Percentiles rank a stretch among this genome's conserved stretches.
These are phyloP conservation scores for Cheilosia urbana DNA, from an alignment of 2,888 invertebrate genomes.

Conservation along the genomic window DNA sequence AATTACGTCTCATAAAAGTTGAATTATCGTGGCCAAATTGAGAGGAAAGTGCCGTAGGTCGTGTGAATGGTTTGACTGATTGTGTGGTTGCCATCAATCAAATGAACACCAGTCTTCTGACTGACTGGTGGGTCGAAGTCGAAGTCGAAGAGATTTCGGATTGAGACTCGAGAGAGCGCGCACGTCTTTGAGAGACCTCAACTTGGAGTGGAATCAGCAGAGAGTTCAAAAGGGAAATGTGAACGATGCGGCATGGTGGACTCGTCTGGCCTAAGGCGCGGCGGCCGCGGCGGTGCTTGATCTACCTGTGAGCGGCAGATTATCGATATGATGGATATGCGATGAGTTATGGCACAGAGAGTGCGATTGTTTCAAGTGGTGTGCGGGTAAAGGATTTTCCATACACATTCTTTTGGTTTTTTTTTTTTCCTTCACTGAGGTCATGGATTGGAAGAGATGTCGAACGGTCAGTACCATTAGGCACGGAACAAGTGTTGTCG, in stretches of 20 bases:
- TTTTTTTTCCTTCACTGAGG: no score
- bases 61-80: conserved; percentile 72
- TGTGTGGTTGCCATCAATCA: conserved; percentile 72
- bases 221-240: conserved; percentile 2
- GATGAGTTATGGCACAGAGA: no score
- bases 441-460: no score
- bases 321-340: conserved; percentile 57
- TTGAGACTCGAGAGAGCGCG: no score
- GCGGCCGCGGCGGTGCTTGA: conserved; percentile 28
- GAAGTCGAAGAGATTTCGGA: no score
- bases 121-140: neutral
- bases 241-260: conserved; percentile 27
- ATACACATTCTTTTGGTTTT: no score
- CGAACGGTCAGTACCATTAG: no score
- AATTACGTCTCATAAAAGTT: conserved; percentile 74
- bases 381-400: no score
- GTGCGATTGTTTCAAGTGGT: no score
- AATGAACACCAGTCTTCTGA: conserved; percentile 43
- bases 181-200: no score
- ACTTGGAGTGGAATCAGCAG: neutral
- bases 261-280: conserved; percentile 22
- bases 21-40: conserved; percentile 75
- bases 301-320: conserved; percentile 52
- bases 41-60: conserved; percentile 69
- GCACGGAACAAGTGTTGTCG: no score